Percentiles rank a stretch among this genome's conserved stretches.
phyloP scores from a whole-genome alignment of 1,140 invertebrate genomes.

The Myzus persicae region DNA sequence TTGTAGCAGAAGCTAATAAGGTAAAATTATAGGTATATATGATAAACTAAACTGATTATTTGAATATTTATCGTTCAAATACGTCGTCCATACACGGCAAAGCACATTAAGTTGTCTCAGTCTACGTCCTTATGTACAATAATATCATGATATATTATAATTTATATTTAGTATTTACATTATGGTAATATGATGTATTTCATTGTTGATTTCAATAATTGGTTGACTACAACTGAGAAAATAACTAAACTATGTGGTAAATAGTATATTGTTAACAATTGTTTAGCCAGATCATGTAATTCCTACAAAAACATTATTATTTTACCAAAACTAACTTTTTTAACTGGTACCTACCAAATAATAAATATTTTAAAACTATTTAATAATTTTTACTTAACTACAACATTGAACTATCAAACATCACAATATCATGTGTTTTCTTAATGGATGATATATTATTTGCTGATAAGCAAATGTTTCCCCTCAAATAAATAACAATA shows the following conservation, averaged over 20 bases:
- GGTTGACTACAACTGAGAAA: not conserved
- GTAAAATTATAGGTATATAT: not conserved
- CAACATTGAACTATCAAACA: not conserved
- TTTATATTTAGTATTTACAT: too few species aligned
- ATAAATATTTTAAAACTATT: not conserved
- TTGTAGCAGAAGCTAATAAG: not conserved
- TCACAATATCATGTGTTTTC: not conserved
- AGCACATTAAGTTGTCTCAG: too few species aligned
- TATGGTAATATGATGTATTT: not conserved
- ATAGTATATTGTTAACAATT: not conserved
- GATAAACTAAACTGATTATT: not conserved
- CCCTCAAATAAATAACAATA: not conserved
- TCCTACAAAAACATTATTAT: not conserved
- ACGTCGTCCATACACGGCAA: not conserved
- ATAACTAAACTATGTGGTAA: not conserved
- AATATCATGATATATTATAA: not conserved
- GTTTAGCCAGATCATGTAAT: not conserved
- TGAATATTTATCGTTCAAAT: not conserved
- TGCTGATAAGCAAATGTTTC: not conserved
- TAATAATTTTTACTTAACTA: not conserved
- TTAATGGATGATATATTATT: not conserved
- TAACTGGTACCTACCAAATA: not conserved
- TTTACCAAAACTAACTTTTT: not conserved
- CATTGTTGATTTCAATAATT: not conserved
- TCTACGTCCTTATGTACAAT: not conserved